Evolutionary conservation across 2,113 vertebrate genomes (phyloP), one percentile per base, ranked within the genome.

Genomic region (Sterrhoptilus dennistouni): DNA sequence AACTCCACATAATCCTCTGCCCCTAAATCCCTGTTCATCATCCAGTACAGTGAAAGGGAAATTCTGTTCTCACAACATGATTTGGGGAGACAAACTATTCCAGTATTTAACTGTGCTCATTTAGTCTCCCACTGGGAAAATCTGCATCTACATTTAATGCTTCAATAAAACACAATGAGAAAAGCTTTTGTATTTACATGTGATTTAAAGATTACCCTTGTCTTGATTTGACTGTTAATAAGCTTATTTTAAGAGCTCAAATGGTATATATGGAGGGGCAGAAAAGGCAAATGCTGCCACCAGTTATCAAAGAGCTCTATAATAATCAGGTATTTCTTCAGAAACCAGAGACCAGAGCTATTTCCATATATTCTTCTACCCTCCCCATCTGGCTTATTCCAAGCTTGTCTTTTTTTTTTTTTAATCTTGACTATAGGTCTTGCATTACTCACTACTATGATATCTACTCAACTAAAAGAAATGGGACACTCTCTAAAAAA

Each of bases 121-220:
- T 76, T 66, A 22, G 35, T 50, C 74, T 89, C 94, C 86, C 42
- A 28, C 86, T 78, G 94, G 27, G 91, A 87, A 92, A 92, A 92
- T 81, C 72, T 64, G 56, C 68, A 71, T 78, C 69, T 38, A 6
- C 0, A 2, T 47, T 87, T 77, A 92, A 75, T 74, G 80, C 76
- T 83, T 84, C 60, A 36, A 24, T 54, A 69, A 52, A 66, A 53
- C 63, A 63, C 70, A 74, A 70, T 8, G 35, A 86, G 59, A 90
- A 88, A 86, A 92, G 47, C 86, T 78, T 47, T 61, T 81, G 25
- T 81, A 94, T 93, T 92, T 95, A 92, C 65, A 57, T 84, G 59
- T 21, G 66, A 95, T 93, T 93, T 93, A 70, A 89, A 96, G 90
- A 96, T 84, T 90, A 87, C 59, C 28, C 63, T 82, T 82, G 65